A percentile compares a stretch with the other conserved stretches of the same genome.
phyloP scores from a whole-genome alignment of 1,140 invertebrate genomes.

The Cydia strobilella region DNA sequence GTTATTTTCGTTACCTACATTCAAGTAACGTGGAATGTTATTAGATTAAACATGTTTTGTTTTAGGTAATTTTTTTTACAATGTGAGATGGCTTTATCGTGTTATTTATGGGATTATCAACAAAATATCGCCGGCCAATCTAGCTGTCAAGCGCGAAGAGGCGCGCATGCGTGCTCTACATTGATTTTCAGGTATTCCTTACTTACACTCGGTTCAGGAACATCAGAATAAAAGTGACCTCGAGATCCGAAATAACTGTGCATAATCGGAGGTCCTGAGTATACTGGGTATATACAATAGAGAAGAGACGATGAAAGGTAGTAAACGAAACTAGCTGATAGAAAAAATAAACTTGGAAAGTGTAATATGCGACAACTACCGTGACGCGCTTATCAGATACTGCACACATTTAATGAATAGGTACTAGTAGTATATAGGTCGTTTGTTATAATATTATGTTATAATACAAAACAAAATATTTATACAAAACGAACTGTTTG shows the following conservation, averaged over 20 bases:
- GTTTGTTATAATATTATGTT: too few species aligned
- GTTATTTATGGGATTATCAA: slow-evolving; percentile 41
- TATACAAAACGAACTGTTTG: not conserved
- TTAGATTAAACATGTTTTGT: not conserved
- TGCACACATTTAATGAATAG: not conserved
- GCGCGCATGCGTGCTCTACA: slow-evolving; percentile 61
- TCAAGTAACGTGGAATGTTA: slow-evolving; percentile 1
- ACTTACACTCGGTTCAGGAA: not conserved
- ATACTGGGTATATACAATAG: not conserved
- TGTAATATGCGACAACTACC: not conserved
- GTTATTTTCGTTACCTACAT: not conserved
- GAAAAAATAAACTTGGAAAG: slow-evolving; percentile 8
- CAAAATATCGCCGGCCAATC: slow-evolving; percentile 47
- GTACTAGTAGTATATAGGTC: too few species aligned
- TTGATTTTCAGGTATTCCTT: slow-evolving; percentile 64
- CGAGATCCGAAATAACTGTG: not conserved
- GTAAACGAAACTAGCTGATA: not conserved
- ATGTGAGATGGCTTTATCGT: not conserved
- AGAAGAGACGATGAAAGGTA: not conserved
- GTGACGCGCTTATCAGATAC: not conserved
- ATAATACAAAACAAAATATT: too few species aligned
- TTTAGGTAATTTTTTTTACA: not conserved
- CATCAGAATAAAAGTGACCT: not conserved
- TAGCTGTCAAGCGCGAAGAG: slow-evolving; percentile 50
- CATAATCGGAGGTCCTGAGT: not conserved